phyloP scores from a whole-genome alignment of 1,140 invertebrate genomes.

The Diorhabda carinulata region DNA sequence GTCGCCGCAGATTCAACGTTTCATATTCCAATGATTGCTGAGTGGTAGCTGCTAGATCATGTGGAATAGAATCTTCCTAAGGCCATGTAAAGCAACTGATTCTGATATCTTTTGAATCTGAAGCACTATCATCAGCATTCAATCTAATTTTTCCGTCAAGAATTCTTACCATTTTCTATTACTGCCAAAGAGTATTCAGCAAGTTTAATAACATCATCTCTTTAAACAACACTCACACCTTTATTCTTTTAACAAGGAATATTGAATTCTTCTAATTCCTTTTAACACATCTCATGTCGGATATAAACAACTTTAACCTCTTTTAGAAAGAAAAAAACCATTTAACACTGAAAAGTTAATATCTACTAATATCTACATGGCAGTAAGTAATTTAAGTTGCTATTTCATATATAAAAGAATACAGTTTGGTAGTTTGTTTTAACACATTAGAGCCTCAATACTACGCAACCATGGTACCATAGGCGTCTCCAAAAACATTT shows the following conservation, averaged over 20 bases:
- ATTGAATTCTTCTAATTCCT: background rate
- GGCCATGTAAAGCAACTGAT: too few species aligned
- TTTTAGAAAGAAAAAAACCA: background rate
- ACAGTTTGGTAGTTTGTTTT: conserved; percentile 1
- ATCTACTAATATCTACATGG: conserved; percentile 1
- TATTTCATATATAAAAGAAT: background rate
- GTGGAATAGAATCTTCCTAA: too few species aligned
- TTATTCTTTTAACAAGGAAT: background rate
- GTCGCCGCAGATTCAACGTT: too few species aligned
- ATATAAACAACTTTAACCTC: background rate
- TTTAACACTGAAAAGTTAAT: conserved; percentile 3
- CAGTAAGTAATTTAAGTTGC: background rate
- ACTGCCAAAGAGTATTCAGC: too few species aligned
- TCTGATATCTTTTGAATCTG: too few species aligned
- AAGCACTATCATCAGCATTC: too few species aligned
- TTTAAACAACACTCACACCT: background rate
- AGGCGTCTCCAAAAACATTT: background rate
- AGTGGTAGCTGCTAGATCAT: too few species aligned
- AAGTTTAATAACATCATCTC: too few species aligned
- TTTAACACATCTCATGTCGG: background rate
- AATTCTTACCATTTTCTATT: too few species aligned
- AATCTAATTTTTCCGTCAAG: too few species aligned
- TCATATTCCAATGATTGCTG: too few species aligned
- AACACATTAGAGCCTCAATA: background rate
- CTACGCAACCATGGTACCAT: background rate